phyloP scores from a whole-genome alignment of 1,140 invertebrate genomes.

The Trichonephila inaurata region DNA sequence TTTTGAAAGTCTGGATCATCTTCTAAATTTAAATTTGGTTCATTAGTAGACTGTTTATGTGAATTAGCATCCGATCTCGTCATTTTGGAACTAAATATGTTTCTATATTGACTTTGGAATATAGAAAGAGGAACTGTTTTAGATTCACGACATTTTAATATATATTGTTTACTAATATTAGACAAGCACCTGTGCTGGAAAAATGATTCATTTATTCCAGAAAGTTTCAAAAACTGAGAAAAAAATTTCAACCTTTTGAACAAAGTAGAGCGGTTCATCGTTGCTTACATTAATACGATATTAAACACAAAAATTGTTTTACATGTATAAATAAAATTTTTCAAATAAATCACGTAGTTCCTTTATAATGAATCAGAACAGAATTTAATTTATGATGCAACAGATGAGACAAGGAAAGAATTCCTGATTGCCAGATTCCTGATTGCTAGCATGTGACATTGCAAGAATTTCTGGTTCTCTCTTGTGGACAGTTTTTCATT shows the following conservation, averaged over 20 bases:
- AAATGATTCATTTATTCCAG: not conserved
- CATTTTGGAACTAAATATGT: not conserved
- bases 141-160: not conserved
- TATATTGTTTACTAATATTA: not conserved
- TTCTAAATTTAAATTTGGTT: constrained; percentile 6
- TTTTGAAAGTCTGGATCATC: constrained; percentile 67
- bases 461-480: too few relatives aligned
- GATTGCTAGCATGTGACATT: too few relatives aligned
- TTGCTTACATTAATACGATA: not conserved
- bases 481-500: too few relatives aligned
- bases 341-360: too few relatives aligned
- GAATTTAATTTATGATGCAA: too few relatives aligned
- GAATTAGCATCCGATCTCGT: constrained; percentile 1
- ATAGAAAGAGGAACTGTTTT: not conserved
- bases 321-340: too few relatives aligned
- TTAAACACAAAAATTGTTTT: too few relatives aligned
- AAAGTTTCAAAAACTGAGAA: not conserved
- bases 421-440: too few relatives aligned
- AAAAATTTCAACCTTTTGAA: not conserved
- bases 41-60: not conserved
- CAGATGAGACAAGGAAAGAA: too few relatives aligned
- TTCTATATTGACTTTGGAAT: not conserved
- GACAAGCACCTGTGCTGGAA: not conserved
- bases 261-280: constrained; percentile 4
- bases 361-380: too few relatives aligned